Conservation (phyloP, 2,888 invertebrate genomes). For the Xanthia togata region DNA sequence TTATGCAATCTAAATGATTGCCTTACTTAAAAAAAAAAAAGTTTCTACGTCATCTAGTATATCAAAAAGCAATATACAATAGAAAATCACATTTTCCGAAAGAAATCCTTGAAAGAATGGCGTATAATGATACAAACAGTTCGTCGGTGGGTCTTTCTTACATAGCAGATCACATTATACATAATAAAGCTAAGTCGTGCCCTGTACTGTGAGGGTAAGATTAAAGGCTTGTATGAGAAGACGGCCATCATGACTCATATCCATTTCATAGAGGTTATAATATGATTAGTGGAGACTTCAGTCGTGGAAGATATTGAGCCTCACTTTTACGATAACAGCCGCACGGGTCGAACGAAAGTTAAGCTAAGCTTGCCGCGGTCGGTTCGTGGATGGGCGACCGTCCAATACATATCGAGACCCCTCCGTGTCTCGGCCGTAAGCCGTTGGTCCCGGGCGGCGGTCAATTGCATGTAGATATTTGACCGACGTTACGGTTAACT, state of each 20-base stretch:
- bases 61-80: neutral
- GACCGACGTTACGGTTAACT: no score
- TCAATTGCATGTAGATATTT: no score
- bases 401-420: no score
- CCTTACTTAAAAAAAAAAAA: neutral
- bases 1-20: neutral
- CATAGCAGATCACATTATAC: constrained; percentile 44
- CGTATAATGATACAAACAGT: constrained; percentile 33
- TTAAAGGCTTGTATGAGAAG: constrained; percentile 26
- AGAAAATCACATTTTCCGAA: constrained; percentile 2
- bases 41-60: no score
- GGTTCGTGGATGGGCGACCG: no score
- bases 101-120: constrained; percentile 14
- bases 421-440: no score
- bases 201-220: constrained; percentile 27
- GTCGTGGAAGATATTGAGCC: neutral
- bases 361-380: no score
- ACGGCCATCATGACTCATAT: constrained; percentile 11
- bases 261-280: constrained; percentile 21
- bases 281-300: neutral
- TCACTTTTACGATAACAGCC: neutral
- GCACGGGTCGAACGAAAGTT: no score
- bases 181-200: constrained; percentile 13
- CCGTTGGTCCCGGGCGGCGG: no score
- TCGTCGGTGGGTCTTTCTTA: no score